A percentile compares a stretch with the other conserved stretches of the same genome.
phyloP scores from a whole-genome alignment of 1,140 invertebrate genomes.

The Ceratitis capitata region DNA sequence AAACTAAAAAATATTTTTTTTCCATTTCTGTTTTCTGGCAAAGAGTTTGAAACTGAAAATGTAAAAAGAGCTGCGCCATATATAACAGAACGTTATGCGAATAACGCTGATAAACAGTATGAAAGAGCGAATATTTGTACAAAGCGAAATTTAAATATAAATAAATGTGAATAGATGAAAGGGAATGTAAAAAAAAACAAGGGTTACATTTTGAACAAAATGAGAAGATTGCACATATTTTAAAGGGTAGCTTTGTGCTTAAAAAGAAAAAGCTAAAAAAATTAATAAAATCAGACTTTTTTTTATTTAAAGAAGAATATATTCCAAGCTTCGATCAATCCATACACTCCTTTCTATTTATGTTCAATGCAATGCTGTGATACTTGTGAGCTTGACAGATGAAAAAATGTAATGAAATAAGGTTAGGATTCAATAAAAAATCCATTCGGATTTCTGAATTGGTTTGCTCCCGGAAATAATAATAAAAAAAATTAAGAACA shows the following conservation, averaged over 20 bases:
- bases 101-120: neutral
- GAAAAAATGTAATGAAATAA: no score
- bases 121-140: neutral
- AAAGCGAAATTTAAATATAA: neutral
- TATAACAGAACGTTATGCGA: neutral
- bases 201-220: neutral
- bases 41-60: neutral
- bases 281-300: no score
- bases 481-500: no score
- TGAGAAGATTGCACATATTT: neutral
- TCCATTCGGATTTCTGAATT: no score
- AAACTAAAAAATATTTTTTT: neutral
- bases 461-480: no score
- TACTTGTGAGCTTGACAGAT: no score
- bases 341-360: no score
- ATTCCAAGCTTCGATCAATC: no score
- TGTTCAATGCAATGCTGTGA: no score
- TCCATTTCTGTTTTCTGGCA: neutral
- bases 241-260: neutral
- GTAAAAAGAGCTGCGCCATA: neutral
- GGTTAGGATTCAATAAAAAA: no score
- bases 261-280: neutral
- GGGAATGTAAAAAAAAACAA: neutral
- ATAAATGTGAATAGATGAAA: constrained; percentile 1
- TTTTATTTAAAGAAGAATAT: no score